A percentile compares a stretch with the other conserved stretches of the same genome.
phyloP scores from a whole-genome alignment of 2,113 vertebrate genomes.

The Brachirus orientalis region DNA sequence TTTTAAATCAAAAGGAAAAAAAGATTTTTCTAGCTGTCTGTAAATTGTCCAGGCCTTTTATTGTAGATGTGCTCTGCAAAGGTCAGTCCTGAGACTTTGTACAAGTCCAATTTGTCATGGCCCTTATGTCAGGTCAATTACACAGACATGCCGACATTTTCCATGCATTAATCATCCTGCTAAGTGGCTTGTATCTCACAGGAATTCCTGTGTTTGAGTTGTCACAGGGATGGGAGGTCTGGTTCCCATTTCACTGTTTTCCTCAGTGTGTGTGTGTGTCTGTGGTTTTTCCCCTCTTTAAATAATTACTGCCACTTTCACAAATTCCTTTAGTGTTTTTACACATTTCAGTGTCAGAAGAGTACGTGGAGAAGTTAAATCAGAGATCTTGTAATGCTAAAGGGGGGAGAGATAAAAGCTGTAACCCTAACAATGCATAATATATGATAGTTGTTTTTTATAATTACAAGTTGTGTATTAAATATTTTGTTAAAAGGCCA shows the following conservation, averaged over 20 bases:
- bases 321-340: background rate
- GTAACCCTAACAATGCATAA: too few species aligned
- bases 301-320: background rate
- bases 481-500: too few species aligned
- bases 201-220: conserved; percentile 80
- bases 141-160: conserved; percentile 60
- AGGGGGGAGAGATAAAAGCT: too few species aligned
- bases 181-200: conserved; percentile 74
- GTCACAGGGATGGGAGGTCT: conserved; percentile 41
- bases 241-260: conserved; percentile 54
- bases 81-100: conserved; percentile 36
- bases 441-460: too few species aligned
- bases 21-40: background rate
- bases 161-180: conserved; percentile 65
- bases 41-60: background rate
- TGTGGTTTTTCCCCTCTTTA: background rate
- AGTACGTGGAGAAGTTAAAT: background rate
- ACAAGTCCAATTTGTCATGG: conserved; percentile 44
- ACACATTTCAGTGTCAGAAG: background rate
- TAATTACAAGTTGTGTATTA: too few species aligned
- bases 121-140: conserved; percentile 32
- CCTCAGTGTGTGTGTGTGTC: background rate
- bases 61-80: conserved; percentile 20
- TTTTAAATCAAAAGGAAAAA: conserved; percentile 3
- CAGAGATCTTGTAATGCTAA: background rate